These are phyloP conservation scores for Rousettus leschenaultii DNA, from an alignment of 2,113 vertebrate species.

Conservation along the genomic window DNA sequence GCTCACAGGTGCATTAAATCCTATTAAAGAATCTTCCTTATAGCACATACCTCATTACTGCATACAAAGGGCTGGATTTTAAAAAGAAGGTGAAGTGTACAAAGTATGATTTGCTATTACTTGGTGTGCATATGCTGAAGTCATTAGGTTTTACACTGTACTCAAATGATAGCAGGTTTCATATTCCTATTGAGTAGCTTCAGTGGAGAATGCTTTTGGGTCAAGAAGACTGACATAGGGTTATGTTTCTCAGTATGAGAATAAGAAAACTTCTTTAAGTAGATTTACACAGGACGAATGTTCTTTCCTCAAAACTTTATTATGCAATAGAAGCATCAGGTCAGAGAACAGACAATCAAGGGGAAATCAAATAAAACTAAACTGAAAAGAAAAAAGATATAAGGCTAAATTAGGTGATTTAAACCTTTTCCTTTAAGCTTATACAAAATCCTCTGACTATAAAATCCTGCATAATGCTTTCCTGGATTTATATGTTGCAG, in stretches of 20 bases:
- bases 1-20: constrained; percentile 92
- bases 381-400: constrained; percentile 78
- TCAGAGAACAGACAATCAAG: constrained; percentile 83
- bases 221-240: constrained; percentile 85
- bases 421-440: constrained; percentile 90
- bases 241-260: constrained; percentile 84
- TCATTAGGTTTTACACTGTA: constrained; percentile 86
- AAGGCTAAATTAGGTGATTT: constrained; percentile 90
- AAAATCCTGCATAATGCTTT: constrained; percentile 88
- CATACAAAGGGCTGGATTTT: constrained; percentile 89
- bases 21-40: constrained; percentile 91
- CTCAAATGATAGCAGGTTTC: constrained; percentile 85
- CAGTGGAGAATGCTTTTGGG: constrained; percentile 84
- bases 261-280: constrained; percentile 86
- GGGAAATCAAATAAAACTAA: constrained; percentile 82
- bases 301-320: constrained; percentile 83
- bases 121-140: constrained; percentile 87
- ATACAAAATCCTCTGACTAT: constrained; percentile 89
- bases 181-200: constrained; percentile 83
- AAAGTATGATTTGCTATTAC: constrained; percentile 86
- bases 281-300: constrained; percentile 84
- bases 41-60: constrained; percentile 90
- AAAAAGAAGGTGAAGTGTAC: constrained; percentile 89
- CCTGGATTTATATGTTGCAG: constrained; percentile 87
- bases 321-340: constrained; percentile 86